Conservation (phyloP, 2,888 invertebrate species). For the Leptopterna dolabrata region DNA sequence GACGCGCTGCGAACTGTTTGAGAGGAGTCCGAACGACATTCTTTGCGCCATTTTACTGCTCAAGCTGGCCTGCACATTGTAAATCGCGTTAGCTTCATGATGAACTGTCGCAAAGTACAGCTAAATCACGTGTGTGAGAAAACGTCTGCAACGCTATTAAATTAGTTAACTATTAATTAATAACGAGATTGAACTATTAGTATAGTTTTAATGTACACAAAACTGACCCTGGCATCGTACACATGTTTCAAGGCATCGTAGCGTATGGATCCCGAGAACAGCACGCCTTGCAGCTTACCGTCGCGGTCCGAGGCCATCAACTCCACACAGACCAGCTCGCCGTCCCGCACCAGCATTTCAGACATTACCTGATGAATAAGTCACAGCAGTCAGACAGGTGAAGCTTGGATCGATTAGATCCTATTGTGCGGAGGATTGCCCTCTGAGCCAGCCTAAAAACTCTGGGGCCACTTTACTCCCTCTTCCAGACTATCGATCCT, state of each 20-base stretch:
- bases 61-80: conserved; percentile 82
- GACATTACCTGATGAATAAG: conserved; percentile 79
- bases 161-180: no score
- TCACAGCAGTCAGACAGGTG: conserved; percentile 42
- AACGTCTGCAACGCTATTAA: no score
- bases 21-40: conserved; percentile 93
- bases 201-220: no score
- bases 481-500: no score
- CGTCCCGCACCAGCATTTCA: conserved; percentile 96
- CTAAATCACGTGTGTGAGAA: no score
- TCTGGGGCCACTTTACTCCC: no score
- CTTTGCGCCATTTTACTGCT: conserved; percentile 95
- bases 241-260: conserved; percentile 97
- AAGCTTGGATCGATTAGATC: conserved; percentile 11
- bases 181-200: no score
- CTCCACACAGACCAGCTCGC: conserved; percentile 99
- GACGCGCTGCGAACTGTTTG: conserved; percentile 82
- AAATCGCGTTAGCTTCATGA: no score
- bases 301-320: conserved; percentile 92
- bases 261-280: conserved; percentile 96
- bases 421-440: no score
- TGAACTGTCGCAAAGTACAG: conserved; percentile 66
- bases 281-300: conserved; percentile 88
- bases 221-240: conserved; percentile 90
- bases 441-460: no score